phyloP scores from a whole-genome alignment of 2,888 invertebrate genomes.

The Aphidius colemani region DNA sequence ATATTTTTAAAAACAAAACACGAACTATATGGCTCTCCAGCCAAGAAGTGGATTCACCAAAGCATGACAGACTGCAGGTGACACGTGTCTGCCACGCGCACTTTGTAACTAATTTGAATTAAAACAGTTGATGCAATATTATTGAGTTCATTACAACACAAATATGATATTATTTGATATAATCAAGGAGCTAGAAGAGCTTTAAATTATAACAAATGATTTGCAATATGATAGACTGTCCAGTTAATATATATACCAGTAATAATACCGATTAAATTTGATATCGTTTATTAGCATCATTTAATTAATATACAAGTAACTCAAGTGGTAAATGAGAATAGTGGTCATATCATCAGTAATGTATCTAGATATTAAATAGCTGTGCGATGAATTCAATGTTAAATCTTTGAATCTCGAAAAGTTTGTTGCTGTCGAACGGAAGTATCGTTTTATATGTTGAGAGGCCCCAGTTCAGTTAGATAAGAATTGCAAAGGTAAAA shows the following conservation, averaged over 20 bases:
- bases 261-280: slow-evolving; percentile 33
- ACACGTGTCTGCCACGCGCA: slow-evolving; percentile 57
- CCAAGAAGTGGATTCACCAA: slow-evolving; percentile 41
- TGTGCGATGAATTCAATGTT: slow-evolving; percentile 10
- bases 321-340: slow-evolving; percentile 12
- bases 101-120: slow-evolving; percentile 20
- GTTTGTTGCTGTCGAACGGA: slow-evolving; percentile 18
- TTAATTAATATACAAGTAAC: slow-evolving; percentile 29
- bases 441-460: slow-evolving; percentile 15
- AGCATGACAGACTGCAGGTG: slow-evolving; percentile 57
- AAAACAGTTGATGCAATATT: slow-evolving; percentile 8
- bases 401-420: neutral
- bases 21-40: slow-evolving; percentile 27
- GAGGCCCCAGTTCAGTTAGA: slow-evolving; percentile 15
- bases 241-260: slow-evolving; percentile 20
- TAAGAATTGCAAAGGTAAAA: slow-evolving; percentile 15
- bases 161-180: too few species aligned
- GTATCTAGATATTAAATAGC: slow-evolving; percentile 14
- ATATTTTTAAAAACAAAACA: neutral
- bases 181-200: too few species aligned
- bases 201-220: too few species aligned
- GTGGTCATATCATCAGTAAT: slow-evolving; percentile 21
- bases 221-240: too few species aligned
- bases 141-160: too few species aligned
- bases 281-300: slow-evolving; percentile 29